Conservation (phyloP, 2,113 vertebrate genomes). For the Podarcis muralis region DNA sequence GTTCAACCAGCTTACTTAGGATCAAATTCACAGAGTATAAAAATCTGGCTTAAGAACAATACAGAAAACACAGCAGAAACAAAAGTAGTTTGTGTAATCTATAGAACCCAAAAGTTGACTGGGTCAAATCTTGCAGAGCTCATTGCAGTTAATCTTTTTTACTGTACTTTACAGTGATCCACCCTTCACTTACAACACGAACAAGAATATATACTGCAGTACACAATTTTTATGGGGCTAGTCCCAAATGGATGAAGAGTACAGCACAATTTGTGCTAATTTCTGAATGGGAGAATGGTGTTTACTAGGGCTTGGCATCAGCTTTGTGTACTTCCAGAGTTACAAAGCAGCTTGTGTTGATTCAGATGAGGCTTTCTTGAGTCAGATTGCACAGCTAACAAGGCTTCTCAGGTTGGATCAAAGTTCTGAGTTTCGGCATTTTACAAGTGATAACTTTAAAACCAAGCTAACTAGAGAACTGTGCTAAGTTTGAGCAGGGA, state of each 20-base stretch:
- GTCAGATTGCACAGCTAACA: no score
- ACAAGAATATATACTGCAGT: background rate
- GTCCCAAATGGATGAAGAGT: background rate
- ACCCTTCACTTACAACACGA: background rate
- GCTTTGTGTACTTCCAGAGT: no score
- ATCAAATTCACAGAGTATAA: background rate
- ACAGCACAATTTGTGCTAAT: background rate
- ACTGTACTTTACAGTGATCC: background rate
- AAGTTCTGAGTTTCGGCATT: no score
- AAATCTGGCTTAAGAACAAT: background rate
- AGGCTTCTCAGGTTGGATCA: no score
- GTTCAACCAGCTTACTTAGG: background rate
- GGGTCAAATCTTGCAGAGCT: no score
- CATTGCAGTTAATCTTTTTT: background rate
- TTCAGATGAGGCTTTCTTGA: no score
- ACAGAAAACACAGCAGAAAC: no score
- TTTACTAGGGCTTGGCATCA: background rate
- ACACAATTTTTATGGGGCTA: background rate
- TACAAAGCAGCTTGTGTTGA: no score
- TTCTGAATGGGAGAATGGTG: background rate
- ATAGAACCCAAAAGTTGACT: background rate
- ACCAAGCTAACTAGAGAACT: no score
- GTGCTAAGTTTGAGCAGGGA: no score
- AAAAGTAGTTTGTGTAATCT: background rate
- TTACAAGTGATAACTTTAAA: no score